phyloP scores from a whole-genome alignment of 2,888 invertebrate genomes.

The Drosophila mettleri region DNA sequence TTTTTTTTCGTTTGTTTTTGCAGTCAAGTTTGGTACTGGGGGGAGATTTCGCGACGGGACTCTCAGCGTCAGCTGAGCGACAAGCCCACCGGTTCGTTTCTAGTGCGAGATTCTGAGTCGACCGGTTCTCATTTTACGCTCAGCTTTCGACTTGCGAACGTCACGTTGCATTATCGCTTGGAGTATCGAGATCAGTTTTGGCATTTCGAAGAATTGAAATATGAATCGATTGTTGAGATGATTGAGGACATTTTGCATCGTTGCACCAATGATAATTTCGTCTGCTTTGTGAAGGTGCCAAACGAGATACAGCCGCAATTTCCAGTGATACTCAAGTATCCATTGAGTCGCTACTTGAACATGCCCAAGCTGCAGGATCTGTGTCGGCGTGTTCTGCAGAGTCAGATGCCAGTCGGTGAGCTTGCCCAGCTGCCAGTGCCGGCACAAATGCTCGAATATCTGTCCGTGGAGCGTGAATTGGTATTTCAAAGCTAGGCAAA shows the following conservation, averaged over 20 bases:
- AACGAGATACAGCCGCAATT: slow-evolving; percentile 89
- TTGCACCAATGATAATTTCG: slow-evolving; percentile 88
- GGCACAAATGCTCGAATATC: slow-evolving; percentile 86
- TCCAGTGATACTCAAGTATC: slow-evolving; percentile 90
- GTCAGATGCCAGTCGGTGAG: slow-evolving; percentile 87
- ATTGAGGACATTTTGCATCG: slow-evolving; percentile 90
- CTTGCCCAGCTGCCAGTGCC: slow-evolving; percentile 90
- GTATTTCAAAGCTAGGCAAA: slow-evolving; percentile 80
- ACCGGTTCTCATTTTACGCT: slow-evolving; percentile 88
- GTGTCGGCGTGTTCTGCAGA: slow-evolving; percentile 90
- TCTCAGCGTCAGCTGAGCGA: slow-evolving; percentile 89
- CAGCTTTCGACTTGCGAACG: slow-evolving; percentile 89
- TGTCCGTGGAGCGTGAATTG: slow-evolving; percentile 84
- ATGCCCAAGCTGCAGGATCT: slow-evolving; percentile 90
- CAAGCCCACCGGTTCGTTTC: slow-evolving; percentile 91
- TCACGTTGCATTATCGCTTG: slow-evolving; percentile 90
- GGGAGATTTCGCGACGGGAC: slow-evolving; percentile 89
- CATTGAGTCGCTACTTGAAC: slow-evolving; percentile 90
- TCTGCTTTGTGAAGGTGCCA: slow-evolving; percentile 90
- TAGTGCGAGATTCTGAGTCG: slow-evolving; percentile 91
- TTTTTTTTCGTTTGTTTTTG: slow-evolving; percentile 38
- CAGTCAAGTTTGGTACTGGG: slow-evolving; percentile 92
- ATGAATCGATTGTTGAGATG: slow-evolving; percentile 88
- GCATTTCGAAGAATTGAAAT: slow-evolving; percentile 84
- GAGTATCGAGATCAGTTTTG: slow-evolving; percentile 87